Base-by-base conservation (phyloP, 2,113 vertebrate species). In the Nothoprocta pentlandii region DNA sequence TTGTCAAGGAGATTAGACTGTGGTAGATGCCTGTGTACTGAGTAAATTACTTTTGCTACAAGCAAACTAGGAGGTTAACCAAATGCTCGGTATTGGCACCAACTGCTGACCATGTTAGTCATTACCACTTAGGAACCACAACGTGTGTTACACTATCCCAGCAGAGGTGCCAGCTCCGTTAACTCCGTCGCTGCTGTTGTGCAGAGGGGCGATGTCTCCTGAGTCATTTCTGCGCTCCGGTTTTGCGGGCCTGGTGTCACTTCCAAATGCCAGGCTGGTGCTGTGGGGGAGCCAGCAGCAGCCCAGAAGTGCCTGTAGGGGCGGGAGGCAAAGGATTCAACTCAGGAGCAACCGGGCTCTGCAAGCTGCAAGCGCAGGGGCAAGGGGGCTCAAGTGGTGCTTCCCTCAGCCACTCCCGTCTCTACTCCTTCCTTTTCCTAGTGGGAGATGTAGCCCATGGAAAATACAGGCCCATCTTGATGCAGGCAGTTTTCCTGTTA, bases 41-140 rank as follows among this genome's bases (percentile, higher is more conserved):
- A 82, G 91, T 91, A 89, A 92, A 94, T 93, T 93, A 91, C 80
- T 95, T 96, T 56, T 89, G 91, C 89, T 94, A 95, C 87, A 95
- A 89, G 89, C 80, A 91, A 96, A 73, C 91, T 89, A 68, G 80
- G 80, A 95, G 80, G 86, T 95, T 92, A 95, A 94, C 89, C 47
- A 82, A 91, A 92, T 79, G 91, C 44, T 93, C 80, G 42, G 77
- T 69, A 32, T 82, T 93, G 94, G 94, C 90, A 94, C 63, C 74
- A 94, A 56, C 56, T 92, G 77, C 94, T 87, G 95, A 95, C 94
- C 87, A 54, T 17, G 70, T 91, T 92, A 95, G 95, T 91, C 78
- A 89, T 58, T 96, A 68, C 80, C 58, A 85, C 62, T 89, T 62
- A 58, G 70, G 80, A 95, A 91, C 82, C 58, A 66, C 66, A 85